phyloP scores from a whole-genome alignment of 2,797 vertebrate species.

The Morus bassanus region DNA sequence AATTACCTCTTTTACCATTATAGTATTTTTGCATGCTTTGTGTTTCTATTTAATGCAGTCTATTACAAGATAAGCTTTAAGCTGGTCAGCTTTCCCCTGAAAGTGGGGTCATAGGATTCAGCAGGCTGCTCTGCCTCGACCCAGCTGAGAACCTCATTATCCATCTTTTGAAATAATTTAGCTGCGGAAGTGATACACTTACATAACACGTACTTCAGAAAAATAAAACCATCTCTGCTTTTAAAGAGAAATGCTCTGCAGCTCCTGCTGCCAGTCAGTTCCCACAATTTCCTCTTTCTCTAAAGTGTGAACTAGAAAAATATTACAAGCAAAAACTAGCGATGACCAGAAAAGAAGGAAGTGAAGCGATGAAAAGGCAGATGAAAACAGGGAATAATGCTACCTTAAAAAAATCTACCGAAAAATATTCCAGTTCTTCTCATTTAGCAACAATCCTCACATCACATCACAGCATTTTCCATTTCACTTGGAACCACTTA shows the following conservation, averaged over 20 bases:
- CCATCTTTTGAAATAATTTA: not conserved
- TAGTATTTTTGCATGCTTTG: not conserved
- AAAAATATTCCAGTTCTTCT: not conserved
- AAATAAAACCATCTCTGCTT: not conserved
- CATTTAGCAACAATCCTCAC: not conserved
- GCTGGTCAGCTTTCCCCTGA: not conserved
- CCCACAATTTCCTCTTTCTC: not conserved
- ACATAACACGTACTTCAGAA: not conserved
- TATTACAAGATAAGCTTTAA: not conserved
- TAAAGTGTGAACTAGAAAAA: not conserved
- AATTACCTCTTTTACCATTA: not conserved
- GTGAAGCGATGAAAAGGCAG: not conserved
- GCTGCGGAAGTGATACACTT: not conserved
- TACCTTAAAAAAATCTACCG: not conserved
- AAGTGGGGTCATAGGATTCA: accelerated
- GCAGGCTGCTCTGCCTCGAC: not conserved
- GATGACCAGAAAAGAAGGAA: not conserved
- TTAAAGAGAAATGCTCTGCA: not conserved
- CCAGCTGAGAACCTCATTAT: not conserved
- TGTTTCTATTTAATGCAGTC: not conserved
- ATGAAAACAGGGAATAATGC: not conserved
- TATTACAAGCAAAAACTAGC: not conserved
- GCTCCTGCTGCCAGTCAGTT: not conserved
- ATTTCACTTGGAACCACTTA: not conserved
- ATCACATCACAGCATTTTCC: not conserved